Conservation (phyloP, 1,140 invertebrate genomes). For the Eurosta solidaginis region DNA sequence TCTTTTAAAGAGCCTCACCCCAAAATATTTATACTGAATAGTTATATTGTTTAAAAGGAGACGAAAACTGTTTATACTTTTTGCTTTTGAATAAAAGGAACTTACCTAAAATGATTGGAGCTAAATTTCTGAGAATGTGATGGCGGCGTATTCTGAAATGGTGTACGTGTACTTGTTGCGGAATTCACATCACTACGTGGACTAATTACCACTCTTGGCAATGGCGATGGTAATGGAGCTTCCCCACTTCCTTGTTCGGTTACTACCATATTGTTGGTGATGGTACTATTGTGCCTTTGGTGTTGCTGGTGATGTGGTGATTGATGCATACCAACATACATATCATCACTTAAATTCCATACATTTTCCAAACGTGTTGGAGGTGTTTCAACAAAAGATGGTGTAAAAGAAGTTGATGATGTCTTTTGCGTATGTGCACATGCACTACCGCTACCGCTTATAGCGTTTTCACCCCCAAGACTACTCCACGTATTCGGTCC, state of each 20-base stretch:
- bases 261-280: neutral
- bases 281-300: slow-evolving; percentile 23
- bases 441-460: slow-evolving; percentile 4
- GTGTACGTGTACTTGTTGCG: slow-evolving; percentile 46
- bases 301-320: slow-evolving; percentile 28
- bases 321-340: neutral
- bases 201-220: slow-evolving; percentile 51
- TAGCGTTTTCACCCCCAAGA: slow-evolving; percentile 38
- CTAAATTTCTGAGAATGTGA: slow-evolving; percentile 2
- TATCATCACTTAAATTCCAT: slow-evolving; percentile 17
- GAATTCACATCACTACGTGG: slow-evolving; percentile 45
- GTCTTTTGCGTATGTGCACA: slow-evolving; percentile 32
- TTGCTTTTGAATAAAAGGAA: neutral
- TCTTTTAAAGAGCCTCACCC: no score
- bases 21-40: no score
- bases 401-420: slow-evolving; percentile 46
- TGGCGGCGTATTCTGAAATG: slow-evolving; percentile 46
- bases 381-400: slow-evolving; percentile 39
- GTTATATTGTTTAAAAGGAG: neutral
- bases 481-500: slow-evolving; percentile 47
- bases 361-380: slow-evolving; percentile 23
- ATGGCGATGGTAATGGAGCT: slow-evolving; percentile 43
- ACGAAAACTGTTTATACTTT: neutral
- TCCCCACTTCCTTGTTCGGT: slow-evolving; percentile 39
- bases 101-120: slow-evolving; percentile 32